Conservation (phyloP, 2,113 vertebrate species). For the Ceyx melanurus region DNA sequence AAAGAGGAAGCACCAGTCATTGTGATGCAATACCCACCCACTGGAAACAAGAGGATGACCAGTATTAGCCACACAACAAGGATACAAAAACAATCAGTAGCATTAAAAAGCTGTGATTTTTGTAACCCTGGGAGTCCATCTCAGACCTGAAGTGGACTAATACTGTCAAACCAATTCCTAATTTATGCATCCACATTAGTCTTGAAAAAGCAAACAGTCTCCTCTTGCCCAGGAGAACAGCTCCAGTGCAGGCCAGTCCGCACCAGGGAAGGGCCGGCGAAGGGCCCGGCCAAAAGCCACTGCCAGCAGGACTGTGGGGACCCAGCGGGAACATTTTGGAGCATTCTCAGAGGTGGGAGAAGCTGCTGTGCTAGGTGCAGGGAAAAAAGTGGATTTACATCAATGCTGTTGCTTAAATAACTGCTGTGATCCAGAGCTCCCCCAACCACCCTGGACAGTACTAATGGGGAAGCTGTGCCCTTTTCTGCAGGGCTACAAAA, state of each 20-base stretch:
- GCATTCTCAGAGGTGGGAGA: background rate
- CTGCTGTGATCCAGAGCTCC: background rate
- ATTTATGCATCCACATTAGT: background rate
- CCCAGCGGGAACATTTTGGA: too few species aligned
- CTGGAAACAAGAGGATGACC: background rate
- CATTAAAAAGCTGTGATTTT: background rate
- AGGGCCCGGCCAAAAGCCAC: too few species aligned
- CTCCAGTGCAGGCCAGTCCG: too few species aligned
- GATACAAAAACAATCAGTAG: background rate
- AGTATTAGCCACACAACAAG: background rate
- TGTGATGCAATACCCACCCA: background rate
- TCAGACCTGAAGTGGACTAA: background rate
- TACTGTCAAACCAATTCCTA: background rate
- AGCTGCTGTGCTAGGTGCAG: accelerated
- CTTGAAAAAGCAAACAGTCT: background rate
- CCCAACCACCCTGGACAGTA: background rate
- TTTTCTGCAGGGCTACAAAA: background rate
- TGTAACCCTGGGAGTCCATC: background rate
- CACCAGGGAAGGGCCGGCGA: too few species aligned
- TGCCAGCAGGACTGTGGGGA: too few species aligned
- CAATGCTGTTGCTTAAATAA: background rate
- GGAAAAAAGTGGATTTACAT: background rate
- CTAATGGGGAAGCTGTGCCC: background rate
- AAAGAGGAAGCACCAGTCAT: background rate
- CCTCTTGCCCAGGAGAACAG: too few species aligned